These are phyloP conservation scores for Mimachlamys varia DNA, from an alignment of 2,888 invertebrate genomes.

Conservation along the genomic window DNA sequence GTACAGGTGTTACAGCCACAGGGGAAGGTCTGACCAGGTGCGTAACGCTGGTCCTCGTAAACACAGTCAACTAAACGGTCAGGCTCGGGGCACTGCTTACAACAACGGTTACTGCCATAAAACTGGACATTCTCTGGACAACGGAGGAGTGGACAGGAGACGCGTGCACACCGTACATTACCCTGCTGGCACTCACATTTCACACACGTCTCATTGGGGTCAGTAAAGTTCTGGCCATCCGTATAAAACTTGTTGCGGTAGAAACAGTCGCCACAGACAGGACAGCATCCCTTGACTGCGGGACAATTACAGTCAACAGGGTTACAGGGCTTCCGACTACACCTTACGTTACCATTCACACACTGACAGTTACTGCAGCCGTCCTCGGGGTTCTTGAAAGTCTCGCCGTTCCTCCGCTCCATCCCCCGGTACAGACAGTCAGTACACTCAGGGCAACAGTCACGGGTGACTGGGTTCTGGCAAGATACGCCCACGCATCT, in stretches of 20 bases:
- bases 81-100: neutral
- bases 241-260: slow-evolving; percentile 59
- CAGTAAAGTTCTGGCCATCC: slow-evolving; percentile 58
- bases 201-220: slow-evolving; percentile 59
- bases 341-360: slow-evolving; percentile 68
- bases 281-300: slow-evolving; percentile 63
- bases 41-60: neutral
- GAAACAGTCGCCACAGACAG: slow-evolving; percentile 64
- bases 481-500: slow-evolving; percentile 64
- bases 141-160: slow-evolving; percentile 64
- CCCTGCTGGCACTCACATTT: slow-evolving; percentile 69
- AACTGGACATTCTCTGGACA: slow-evolving; percentile 60
- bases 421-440: slow-evolving; percentile 65
- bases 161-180: slow-evolving; percentile 65
- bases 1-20: slow-evolving; percentile 14
- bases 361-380: slow-evolving; percentile 68
- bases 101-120: neutral
- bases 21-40: neutral
- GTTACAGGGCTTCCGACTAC: slow-evolving; percentile 63
- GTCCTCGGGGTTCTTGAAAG: slow-evolving; percentile 59
- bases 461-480: slow-evolving; percentile 60
- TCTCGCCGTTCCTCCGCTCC: slow-evolving; percentile 63
- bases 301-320: slow-evolving; percentile 61
- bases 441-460: slow-evolving; percentile 69
- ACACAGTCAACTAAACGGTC: neutral